phyloP scores from a whole-genome alignment of 1,140 invertebrate genomes.

The Nasonia vitripennis region DNA sequence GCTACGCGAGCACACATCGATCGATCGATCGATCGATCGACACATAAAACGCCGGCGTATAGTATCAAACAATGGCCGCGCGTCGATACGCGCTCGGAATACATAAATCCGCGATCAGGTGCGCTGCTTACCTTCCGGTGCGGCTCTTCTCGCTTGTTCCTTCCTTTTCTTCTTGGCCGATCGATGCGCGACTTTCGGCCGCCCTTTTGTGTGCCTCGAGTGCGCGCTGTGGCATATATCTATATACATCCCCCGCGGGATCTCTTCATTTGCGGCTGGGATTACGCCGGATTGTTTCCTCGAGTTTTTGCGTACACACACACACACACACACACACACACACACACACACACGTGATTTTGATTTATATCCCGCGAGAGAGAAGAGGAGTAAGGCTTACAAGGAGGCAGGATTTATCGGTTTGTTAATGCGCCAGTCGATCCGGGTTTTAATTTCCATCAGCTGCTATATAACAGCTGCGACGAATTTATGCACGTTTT shows the following conservation, averaged over 20 bases:
- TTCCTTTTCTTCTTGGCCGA: neutral
- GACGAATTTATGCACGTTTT: neutral
- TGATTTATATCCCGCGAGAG: neutral
- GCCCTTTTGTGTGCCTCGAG: slow-evolving; percentile 2
- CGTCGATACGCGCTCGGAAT: neutral
- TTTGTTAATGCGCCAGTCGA: neutral
- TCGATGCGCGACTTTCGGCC: neutral
- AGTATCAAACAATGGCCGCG: neutral
- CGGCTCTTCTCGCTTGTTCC: neutral
- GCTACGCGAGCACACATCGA: neutral
- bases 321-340: no score
- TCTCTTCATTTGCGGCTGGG: slow-evolving; percentile 22
- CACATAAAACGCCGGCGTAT: neutral
- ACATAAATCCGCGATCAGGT: slow-evolving; percentile 9
- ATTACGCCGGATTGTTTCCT: neutral
- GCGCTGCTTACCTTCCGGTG: neutral
- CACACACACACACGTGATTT: neutral
- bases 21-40: slow-evolving; percentile 19
- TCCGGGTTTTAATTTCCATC: neutral
- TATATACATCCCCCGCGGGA: neutral
- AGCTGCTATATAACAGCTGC: neutral
- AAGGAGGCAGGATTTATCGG: neutral
- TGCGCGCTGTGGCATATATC: neutral
- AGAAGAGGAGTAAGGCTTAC: no score
- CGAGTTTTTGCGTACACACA: neutral